These are phyloP conservation scores for Eugnorisma glareosa DNA, from an alignment of 2,888 invertebrate species.

Conservation along the genomic window DNA sequence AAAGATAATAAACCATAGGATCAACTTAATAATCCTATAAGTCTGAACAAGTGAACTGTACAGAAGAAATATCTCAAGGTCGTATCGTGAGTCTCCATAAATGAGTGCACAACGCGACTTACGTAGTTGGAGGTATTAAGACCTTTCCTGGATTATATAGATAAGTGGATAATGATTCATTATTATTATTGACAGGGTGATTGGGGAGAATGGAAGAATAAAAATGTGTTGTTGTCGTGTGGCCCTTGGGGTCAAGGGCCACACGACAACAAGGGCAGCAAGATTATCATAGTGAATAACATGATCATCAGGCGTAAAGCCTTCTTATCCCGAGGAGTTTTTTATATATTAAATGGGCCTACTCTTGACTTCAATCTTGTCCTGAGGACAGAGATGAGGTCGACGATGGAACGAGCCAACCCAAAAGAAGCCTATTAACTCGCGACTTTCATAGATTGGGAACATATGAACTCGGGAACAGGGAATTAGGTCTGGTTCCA, in stretches of 20 bases:
- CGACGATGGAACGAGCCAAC: too few species aligned
- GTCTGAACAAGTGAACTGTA: slow-evolving; percentile 7
- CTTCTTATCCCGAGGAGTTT: too few species aligned
- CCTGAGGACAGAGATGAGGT: too few species aligned
- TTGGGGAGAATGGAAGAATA: not conserved
- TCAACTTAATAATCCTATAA: slow-evolving; percentile 35
- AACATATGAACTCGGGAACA: too few species aligned
- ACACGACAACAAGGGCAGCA: not conserved
- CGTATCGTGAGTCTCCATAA: not conserved
- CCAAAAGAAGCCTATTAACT: too few species aligned
- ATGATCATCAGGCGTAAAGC: too few species aligned
- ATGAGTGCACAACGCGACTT: not conserved
- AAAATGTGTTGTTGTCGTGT: not conserved
- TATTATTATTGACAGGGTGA: too few species aligned
- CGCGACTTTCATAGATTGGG: too few species aligned
- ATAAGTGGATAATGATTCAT: not conserved
- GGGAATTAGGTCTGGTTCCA: too few species aligned
- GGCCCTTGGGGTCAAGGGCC: too few species aligned
- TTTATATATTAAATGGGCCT: too few species aligned
- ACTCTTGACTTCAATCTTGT: too few species aligned
- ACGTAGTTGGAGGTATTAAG: not conserved
- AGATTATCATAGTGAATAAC: not conserved
- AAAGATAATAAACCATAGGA: slow-evolving; percentile 29
- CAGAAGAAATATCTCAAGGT: slow-evolving; percentile 18
- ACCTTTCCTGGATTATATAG: not conserved